Evolutionary conservation across 1,140 invertebrate genomes (phyloP).

Genomic region (Rhyzopertha dominica): DNA sequence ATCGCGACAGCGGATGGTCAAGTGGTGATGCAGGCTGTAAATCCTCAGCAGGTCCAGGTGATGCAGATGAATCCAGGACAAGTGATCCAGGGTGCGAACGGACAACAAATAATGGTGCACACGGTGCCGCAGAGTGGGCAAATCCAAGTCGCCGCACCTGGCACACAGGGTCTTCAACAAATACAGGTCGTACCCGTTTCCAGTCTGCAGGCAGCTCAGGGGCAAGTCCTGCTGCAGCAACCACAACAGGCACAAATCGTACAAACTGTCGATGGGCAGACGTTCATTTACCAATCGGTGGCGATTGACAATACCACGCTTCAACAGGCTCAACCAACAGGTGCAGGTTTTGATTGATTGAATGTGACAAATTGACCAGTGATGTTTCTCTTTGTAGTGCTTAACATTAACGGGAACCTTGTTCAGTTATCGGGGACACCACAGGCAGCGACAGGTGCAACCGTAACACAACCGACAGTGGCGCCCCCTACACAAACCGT

Average conservation of each 20-base stretch:
- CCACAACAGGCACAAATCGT: conserved; percentile 74
- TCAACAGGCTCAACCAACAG: conserved; percentile 58
- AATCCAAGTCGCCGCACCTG: conserved; percentile 59
- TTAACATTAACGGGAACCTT: conserved; percentile 69
- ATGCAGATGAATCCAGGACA: conserved; percentile 41
- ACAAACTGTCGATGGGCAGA: conserved; percentile 90
- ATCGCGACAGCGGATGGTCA: conserved; percentile 40
- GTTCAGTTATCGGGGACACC: conserved; percentile 57
- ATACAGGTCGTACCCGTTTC: conserved; percentile 62
- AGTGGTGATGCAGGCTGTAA: conserved; percentile 42
- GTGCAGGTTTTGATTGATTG: conserved; percentile 36
- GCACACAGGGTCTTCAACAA: conserved; percentile 51
- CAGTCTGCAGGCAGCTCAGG: conserved; percentile 52
- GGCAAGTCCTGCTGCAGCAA: conserved; percentile 55
- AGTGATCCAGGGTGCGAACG: conserved; percentile 45
- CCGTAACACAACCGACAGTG: conserved; percentile 42
- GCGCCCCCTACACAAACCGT: conserved; percentile 39
- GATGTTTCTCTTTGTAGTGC: conserved; percentile 49
- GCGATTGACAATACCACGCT: conserved; percentile 51
- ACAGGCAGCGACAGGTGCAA: conserved; percentile 34
- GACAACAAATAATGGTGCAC: conserved; percentile 47
- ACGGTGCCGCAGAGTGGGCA: conserved; percentile 46
- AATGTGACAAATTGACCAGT: conserved; percentile 11
- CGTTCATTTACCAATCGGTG: conserved; percentile 84
- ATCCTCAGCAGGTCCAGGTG: conserved; percentile 43